Percentiles rank a stretch among this genome's conserved stretches.
Evolutionary conservation across 2,888 invertebrate genomes (phyloP).

Genomic region (Euzophera pinguis): DNA sequence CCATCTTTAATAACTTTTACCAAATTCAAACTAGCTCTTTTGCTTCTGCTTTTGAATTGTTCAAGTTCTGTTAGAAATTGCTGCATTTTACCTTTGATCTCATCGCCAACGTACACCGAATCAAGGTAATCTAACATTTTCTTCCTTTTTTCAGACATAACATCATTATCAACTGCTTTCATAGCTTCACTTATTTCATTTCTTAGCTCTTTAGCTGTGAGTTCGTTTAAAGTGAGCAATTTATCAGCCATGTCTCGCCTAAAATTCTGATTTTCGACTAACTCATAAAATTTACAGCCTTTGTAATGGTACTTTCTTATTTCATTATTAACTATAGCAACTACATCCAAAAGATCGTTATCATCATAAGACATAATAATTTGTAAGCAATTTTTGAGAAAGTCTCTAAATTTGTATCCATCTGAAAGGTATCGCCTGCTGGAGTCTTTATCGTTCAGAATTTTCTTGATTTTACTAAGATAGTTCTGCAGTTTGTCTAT

Average conservation of each 20-base stretch:
- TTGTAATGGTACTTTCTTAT: conserved; percentile 36
- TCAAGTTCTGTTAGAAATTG: conserved; percentile 32
- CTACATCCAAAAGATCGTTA: conserved; percentile 35
- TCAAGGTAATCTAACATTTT: conserved; percentile 36
- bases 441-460: conserved; percentile 15
- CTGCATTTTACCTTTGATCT: conserved; percentile 26
- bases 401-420: conserved; percentile 36
- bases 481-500: conserved; percentile 38
- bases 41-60: conserved; percentile 27
- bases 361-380: conserved; percentile 35
- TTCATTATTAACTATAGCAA: conserved; percentile 34
- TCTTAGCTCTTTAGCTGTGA: conserved; percentile 26
- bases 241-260: conserved; percentile 29
- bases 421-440: conserved; percentile 10
- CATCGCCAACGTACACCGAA: conserved; percentile 33
- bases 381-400: conserved; percentile 31
- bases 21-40: conserved; percentile 27
- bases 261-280: conserved; percentile 27
- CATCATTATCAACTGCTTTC: conserved; percentile 20
- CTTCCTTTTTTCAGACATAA: conserved; percentile 18
- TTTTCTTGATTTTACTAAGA: conserved; percentile 35
- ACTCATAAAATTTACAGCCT: conserved; percentile 37
- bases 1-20: conserved; percentile 29
- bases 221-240: conserved; percentile 27
- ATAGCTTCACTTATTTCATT: conserved; percentile 23